Base-by-base conservation (phyloP, 2,113 vertebrate genomes). In the Theristicus caerulescens region DNA sequence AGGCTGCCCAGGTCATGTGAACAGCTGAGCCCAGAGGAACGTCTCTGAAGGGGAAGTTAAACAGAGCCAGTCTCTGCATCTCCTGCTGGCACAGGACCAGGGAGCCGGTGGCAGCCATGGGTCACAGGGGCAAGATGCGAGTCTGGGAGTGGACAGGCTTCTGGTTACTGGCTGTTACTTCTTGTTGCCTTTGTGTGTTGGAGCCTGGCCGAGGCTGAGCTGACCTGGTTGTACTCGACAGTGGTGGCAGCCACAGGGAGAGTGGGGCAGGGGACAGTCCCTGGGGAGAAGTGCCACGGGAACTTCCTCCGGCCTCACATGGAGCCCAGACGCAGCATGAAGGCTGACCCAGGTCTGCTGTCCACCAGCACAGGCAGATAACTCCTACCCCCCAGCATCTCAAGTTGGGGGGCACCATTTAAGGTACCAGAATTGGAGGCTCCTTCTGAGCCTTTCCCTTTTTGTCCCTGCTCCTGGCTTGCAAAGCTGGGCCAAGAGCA, bases 301-400 rank as follows among this genome's bases (percentile, higher is more conserved):
- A 55, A 2, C 0, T 2, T 86, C 14, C 67, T 72, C 17, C 1
- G 0, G 44, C 54, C 71, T 46, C 38, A n/a, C 0, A 0, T 3
- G 32, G 25, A 90, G 59, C 34, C 46, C 70, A 58, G 70, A 16
- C 0, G 0, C 38, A 2, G 6, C 18, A 3, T 12, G 49, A 90
- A 73, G 59, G 52, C 81, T 96, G 66, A n/a, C 22, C 32, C 81
- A 82, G 72, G 58, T 64, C 58, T 83, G 57, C 76, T 72, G n/a
- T 5, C 34, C 40, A 31, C 19, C 58, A 55, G 49, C 49, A 57
- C 3, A 14, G 55, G 32, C 40, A 61, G 38, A 2, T 10, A 79
- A 57, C 18, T 79, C 64, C 78, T 52, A 52, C 9, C 9, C 21
- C 21, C 8, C 31, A 46, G 34, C 3, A 1, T 26, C 55, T 66